These are phyloP conservation scores for Drosophila pseudoananassae DNA, from an alignment of 1,140 invertebrate species.

Conservation along the genomic window DNA sequence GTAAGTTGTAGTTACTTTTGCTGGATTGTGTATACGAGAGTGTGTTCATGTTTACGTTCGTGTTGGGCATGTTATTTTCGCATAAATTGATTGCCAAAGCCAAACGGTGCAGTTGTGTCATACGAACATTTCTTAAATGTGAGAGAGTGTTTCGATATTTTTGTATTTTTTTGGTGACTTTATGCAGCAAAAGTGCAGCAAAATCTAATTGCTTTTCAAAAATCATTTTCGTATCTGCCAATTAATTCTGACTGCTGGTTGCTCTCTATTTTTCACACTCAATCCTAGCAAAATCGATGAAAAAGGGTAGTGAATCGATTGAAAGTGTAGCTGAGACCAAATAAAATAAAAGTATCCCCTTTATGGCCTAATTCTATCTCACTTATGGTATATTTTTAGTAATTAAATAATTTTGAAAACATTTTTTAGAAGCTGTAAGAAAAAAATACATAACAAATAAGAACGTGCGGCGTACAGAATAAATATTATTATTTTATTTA, in stretches of 20 bases:
- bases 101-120: constrained; percentile 57
- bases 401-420: constrained; percentile 27
- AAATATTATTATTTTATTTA: constrained; percentile 2
- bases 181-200: constrained; percentile 32
- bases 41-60: constrained; percentile 41
- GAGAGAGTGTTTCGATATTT: constrained; percentile 8
- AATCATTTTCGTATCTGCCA: constrained; percentile 25
- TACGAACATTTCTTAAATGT: constrained; percentile 35
- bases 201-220: constrained; percentile 6
- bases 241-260: constrained; percentile 17
- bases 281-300: not conserved
- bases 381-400: not conserved
- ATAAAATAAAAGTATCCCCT: constrained; percentile 1
- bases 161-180: constrained; percentile 2
- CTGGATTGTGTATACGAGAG: constrained; percentile 19
- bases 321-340: constrained; percentile 1
- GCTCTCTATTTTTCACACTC: constrained; percentile 48
- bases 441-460: constrained; percentile 21
- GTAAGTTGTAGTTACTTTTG: constrained; percentile 35
- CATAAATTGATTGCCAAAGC: constrained; percentile 76
- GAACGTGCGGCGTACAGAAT: constrained; percentile 33
- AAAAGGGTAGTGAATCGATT: not conserved
- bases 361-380: constrained; percentile 9
- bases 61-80: constrained; percentile 66
- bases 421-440: constrained; percentile 8